Percentiles rank a stretch among this genome's conserved stretches.
Evolutionary conservation across 2,113 vertebrate genomes (phyloP).

Genomic region (Chauna torquata): DNA sequence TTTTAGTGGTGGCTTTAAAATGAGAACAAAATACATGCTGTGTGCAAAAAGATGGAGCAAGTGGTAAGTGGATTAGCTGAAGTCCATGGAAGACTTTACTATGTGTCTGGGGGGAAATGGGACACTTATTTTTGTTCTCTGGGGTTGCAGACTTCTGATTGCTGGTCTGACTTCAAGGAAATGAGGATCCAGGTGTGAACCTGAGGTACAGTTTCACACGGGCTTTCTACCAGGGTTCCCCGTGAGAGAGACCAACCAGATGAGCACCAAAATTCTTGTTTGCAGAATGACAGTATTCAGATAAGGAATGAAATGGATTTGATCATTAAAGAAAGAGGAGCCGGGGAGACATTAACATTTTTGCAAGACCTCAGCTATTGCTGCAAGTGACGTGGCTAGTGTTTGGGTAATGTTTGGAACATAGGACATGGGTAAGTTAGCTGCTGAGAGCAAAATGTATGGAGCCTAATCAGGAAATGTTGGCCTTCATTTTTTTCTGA

Average conservation of each 20-base stretch:
- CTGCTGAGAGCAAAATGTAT: not conserved
- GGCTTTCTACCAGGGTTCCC: not conserved
- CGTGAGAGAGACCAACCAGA: not conserved
- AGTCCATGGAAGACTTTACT: not conserved
- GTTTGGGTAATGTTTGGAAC: constrained; percentile 11
- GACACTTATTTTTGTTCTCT: not conserved
- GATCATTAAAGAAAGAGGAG: constrained; percentile 3
- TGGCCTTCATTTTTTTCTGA: not conserved
- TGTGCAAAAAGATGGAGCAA: not conserved
- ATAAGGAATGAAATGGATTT: constrained; percentile 23
- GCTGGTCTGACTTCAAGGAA: not conserved
- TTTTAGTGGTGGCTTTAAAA: not conserved
- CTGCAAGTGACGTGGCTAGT: not conserved
- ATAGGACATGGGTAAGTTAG: not conserved
- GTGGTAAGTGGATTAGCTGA: constrained; percentile 1
- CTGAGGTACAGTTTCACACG: not conserved
- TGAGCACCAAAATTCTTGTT: not conserved
- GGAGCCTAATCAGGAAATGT: constrained; percentile 51
- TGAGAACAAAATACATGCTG: not conserved
- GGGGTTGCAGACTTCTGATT: not conserved
- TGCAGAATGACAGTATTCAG: constrained; percentile 8
- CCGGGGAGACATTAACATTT: not conserved
- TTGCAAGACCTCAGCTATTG: not conserved
- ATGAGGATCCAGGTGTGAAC: not conserved
- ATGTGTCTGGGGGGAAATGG: not conserved